Percentiles rank a stretch among this genome's conserved stretches.
phyloP scores from a whole-genome alignment of 2,113 vertebrate species.

The Gobio gobio region DNA sequence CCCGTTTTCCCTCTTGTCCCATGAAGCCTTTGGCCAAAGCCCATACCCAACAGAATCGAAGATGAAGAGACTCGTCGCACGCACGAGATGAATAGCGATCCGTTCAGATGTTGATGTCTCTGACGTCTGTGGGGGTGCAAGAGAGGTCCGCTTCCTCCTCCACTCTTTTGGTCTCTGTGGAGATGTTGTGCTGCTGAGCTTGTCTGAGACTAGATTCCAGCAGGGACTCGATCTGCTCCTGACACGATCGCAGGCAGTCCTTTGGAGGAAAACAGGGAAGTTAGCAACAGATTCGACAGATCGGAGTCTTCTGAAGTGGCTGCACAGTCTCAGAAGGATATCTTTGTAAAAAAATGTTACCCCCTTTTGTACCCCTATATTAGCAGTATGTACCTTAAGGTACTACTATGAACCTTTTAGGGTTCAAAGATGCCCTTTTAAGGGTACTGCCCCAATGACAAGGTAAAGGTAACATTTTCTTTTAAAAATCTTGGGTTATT shows the following conservation, averaged over 20 bases:
- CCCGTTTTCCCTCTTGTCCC: slow-evolving; percentile 51
- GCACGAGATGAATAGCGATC: slow-evolving; percentile 47
- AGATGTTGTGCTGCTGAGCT: slow-evolving; percentile 84
- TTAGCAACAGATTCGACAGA: not conserved
- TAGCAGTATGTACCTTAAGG: too few relatives aligned
- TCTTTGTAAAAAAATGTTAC: too few relatives aligned
- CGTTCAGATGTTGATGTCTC: slow-evolving; percentile 94
- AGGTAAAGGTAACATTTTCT: too few relatives aligned
- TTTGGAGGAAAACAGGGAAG: slow-evolving; percentile 55
- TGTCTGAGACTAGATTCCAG: slow-evolving; percentile 95
- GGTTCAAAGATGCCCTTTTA: too few relatives aligned
- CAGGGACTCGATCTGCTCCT: slow-evolving; percentile 97
- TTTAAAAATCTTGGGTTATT: too few relatives aligned
- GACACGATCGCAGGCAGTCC: slow-evolving; percentile 97
- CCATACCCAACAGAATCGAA: slow-evolving; percentile 51
- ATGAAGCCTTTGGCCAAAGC: slow-evolving; percentile 54
- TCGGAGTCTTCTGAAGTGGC: not conserved
- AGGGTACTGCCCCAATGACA: too few relatives aligned
- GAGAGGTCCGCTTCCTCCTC: slow-evolving; percentile 90
- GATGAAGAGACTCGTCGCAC: slow-evolving; percentile 44
- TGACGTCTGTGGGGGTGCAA: slow-evolving; percentile 95
- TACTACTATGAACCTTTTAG: too few relatives aligned
- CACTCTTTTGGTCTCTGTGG: slow-evolving; percentile 87
- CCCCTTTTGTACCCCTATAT: too few relatives aligned
- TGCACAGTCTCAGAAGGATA: too few relatives aligned